phyloP scores from a whole-genome alignment of 2,113 vertebrate species.

The Telmatochromis sp. region DNA sequence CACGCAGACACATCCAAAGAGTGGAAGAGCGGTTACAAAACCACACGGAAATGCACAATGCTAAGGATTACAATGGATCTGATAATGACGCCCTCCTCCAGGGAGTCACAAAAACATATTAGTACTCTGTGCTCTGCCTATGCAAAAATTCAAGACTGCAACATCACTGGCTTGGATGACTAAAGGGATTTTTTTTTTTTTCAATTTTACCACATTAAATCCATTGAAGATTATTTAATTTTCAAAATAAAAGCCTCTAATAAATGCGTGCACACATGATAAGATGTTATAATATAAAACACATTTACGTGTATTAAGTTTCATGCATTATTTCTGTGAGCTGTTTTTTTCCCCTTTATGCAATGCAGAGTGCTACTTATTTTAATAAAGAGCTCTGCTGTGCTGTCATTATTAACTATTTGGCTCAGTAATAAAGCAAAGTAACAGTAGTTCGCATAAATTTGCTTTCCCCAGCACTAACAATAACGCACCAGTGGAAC shows the following conservation, averaged over 20 bases:
- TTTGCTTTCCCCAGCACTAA: neutral
- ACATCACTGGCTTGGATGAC: neutral
- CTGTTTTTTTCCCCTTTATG: neutral
- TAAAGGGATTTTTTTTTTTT: neutral
- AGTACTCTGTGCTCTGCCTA: neutral
- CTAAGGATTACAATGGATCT: neutral
- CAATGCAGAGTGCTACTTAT: neutral
- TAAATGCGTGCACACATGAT: neutral
- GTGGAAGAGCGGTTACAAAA: neutral
- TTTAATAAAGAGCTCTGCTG: neutral
- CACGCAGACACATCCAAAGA: constrained; percentile 4
- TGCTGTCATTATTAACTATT: neutral
- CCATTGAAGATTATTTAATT: neutral
- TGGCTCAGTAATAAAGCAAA: neutral
- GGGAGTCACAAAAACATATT: neutral
- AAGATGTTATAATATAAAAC: neutral
- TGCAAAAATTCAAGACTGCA: neutral
- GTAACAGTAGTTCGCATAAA: neutral
- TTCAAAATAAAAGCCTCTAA: neutral
- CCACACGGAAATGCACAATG: neutral
- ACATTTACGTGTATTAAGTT: neutral
- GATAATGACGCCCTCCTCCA: neutral
- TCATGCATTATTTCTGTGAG: neutral
- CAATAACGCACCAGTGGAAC: neutral
- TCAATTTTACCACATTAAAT: neutral